Conservation (phyloP, 2,888 invertebrate genomes). For the Calameuta idolon region DNA sequence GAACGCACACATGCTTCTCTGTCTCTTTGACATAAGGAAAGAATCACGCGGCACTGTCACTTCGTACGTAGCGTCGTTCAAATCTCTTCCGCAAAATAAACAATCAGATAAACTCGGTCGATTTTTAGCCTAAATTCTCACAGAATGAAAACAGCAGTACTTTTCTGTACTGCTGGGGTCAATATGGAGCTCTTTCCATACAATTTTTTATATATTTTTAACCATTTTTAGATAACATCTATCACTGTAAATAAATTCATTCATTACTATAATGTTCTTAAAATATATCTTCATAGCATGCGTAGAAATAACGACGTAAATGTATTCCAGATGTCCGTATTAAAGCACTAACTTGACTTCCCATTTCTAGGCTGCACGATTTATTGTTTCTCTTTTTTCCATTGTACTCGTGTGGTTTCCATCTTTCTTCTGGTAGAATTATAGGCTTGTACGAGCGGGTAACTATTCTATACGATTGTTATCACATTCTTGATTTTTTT, state of each 20-base stretch:
- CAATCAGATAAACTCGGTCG: background rate
- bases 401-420: background rate
- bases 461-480: background rate
- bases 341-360: background rate
- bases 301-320: conserved; percentile 2
- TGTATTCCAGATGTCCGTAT: background rate
- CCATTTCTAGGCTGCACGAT: background rate
- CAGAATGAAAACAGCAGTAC: background rate
- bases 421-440: background rate
- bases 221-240: conserved; percentile 16
- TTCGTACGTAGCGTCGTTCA: background rate
- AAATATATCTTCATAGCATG: conserved; percentile 16
- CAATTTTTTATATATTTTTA: conserved; percentile 12
- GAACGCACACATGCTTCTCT: conserved; percentile 21
- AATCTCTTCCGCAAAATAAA: background rate
- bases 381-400: background rate
- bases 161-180: conserved; percentile 13
- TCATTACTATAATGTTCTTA: conserved; percentile 20
- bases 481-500: background rate
- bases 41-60: conserved; percentile 14
- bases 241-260: conserved; percentile 19
- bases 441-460: background rate
- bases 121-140: conserved; percentile 1
- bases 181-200: conserved; percentile 8
- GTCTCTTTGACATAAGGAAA: background rate